A percentile compares a stretch with the other conserved stretches of the same genome.
Evolutionary conservation across 1,140 invertebrate species (phyloP).

Genomic region (Nomia melanderi): DNA sequence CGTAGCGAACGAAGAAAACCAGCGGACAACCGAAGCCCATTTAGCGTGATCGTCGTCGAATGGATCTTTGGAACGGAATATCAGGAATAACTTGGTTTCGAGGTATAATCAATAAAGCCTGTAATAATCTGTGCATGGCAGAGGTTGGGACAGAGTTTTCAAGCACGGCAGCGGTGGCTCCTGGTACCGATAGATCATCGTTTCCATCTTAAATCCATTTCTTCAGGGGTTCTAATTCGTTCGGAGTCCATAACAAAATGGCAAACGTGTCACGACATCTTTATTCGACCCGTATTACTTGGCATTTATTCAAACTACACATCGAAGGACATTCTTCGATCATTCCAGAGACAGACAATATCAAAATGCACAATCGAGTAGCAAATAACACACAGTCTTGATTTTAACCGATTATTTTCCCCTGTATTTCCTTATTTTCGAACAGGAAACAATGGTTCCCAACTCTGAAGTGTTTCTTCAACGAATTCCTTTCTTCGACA

Average conservation of each 20-base stretch:
- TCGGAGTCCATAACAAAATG: not conserved
- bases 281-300: not conserved
- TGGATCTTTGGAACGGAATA: slow-evolving; percentile 36
- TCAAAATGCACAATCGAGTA: too few relatives aligned
- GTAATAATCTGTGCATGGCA: slow-evolving; percentile 67
- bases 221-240: too few relatives aligned
- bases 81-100: slow-evolving; percentile 44
- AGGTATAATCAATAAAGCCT: slow-evolving; percentile 54
- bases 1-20: not conserved
- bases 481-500: too few relatives aligned
- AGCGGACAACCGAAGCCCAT: not conserved
- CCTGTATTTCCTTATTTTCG: too few relatives aligned
- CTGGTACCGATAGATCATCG: slow-evolving; percentile 60
- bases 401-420: too few relatives aligned
- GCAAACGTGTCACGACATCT: not conserved
- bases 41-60: not conserved
- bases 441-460: too few relatives aligned
- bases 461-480: too few relatives aligned
- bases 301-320: not conserved
- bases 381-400: too few relatives aligned
- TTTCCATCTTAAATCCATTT: slow-evolving; percentile 8
- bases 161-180: slow-evolving; percentile 60
- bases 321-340: too few relatives aligned
- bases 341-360: too few relatives aligned
- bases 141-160: slow-evolving; percentile 51